phyloP scores from a whole-genome alignment of 2,797 vertebrate species.

The Lepilemur ruficaudatus region DNA sequence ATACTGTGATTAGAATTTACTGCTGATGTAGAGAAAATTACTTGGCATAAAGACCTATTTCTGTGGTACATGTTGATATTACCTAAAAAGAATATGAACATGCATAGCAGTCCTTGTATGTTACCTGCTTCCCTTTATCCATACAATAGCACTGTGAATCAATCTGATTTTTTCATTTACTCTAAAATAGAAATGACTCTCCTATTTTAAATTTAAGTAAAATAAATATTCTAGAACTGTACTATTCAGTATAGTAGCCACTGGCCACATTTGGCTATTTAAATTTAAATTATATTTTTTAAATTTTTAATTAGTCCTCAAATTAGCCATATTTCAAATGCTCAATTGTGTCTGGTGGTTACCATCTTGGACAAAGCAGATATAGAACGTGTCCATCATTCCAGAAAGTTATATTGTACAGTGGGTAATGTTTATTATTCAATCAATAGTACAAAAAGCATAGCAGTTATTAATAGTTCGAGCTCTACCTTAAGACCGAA shows the following conservation, averaged over 20 bases:
- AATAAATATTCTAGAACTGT: background rate
- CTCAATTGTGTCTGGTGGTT: background rate
- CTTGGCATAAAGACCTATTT: background rate
- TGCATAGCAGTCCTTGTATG: background rate
- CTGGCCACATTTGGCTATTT: background rate
- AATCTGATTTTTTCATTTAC: background rate
- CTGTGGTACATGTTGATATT: background rate
- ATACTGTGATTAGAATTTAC: background rate
- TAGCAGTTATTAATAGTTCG: background rate
- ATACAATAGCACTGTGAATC: background rate
- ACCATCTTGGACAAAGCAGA: background rate
- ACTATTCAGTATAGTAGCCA: background rate
- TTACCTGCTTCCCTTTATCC: background rate
- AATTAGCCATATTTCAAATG: background rate
- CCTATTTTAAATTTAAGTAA: background rate
- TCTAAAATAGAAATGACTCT: background rate
- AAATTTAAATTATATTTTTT: background rate
- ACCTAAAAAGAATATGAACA: background rate
- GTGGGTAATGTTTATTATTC: background rate
- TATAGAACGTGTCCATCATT: background rate
- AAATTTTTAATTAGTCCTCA: background rate
- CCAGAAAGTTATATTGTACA: background rate
- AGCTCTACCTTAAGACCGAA: background rate
- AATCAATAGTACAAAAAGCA: background rate
- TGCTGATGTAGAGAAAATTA: background rate